phyloP scores from a whole-genome alignment of 2,888 invertebrate species.

The Siphonodentalium dalli region DNA sequence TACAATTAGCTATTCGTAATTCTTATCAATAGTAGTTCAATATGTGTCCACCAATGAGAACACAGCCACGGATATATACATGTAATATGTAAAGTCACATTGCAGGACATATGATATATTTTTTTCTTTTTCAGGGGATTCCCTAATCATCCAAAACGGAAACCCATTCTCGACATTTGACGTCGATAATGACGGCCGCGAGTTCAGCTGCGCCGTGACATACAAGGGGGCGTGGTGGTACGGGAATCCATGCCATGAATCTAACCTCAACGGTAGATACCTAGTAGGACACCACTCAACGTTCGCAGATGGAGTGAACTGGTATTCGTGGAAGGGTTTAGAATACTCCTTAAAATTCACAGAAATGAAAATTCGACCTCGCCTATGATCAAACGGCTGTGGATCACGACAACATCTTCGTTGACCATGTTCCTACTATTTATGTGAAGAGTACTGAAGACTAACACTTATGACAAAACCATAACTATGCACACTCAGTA shows the following conservation, averaged over 20 bases:
- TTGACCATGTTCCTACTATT: too few species aligned
- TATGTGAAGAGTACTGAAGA: too few species aligned
- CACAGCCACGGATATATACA: too few species aligned
- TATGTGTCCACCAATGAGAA: too few species aligned
- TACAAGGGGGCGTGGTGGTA: constrained; percentile 36
- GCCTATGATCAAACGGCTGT: too few species aligned
- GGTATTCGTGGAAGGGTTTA: constrained; percentile 30
- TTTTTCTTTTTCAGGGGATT: constrained; percentile 27
- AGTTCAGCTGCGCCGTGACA: constrained; percentile 20
- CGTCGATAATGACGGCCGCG: constrained; percentile 26
- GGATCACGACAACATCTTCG: too few species aligned
- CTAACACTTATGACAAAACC: too few species aligned
- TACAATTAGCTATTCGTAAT: too few species aligned
- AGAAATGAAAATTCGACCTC: constrained; percentile 29
- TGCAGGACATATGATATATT: too few species aligned
- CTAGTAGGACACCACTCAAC: constrained; percentile 25
- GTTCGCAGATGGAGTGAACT: constrained; percentile 29
- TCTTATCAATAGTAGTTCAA: too few species aligned
- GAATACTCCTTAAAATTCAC: constrained; percentile 29
- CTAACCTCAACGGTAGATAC: constrained; percentile 31
- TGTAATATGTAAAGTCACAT: too few species aligned
- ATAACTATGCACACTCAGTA: too few species aligned
- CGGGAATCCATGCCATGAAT: constrained; percentile 26
- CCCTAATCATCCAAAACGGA: constrained; percentile 24
- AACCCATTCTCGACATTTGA: constrained; percentile 30